Percentiles rank a stretch among this genome's conserved stretches.
Evolutionary conservation across 2,888 invertebrate species (phyloP).

Genomic region (Isoperla grammatica): DNA sequence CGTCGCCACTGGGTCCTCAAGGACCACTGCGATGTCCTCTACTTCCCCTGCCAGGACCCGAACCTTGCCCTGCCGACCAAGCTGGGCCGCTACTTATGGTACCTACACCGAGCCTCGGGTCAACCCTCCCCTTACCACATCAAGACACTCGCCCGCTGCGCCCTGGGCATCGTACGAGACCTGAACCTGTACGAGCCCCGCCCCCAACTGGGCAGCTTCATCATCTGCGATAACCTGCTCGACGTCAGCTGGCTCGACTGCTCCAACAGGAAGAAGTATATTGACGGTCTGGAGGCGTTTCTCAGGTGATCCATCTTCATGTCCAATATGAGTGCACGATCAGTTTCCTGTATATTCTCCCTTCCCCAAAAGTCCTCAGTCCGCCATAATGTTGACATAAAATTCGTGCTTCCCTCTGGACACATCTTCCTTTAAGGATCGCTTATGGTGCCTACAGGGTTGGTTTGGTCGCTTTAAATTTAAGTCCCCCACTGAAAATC

Average conservation of each 20-base stretch:
- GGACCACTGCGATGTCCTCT: conserved; percentile 3
- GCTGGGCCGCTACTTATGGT: conserved; percentile 7
- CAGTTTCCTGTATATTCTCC: too few relatives aligned
- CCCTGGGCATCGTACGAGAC: background rate
- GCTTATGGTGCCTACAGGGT: too few relatives aligned
- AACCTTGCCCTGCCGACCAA: background rate
- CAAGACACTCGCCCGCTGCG: background rate
- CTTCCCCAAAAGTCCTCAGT: too few relatives aligned
- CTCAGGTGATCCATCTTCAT: conserved; percentile 13
- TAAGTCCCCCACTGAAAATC: too few relatives aligned
- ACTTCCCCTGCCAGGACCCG: conserved; percentile 16
- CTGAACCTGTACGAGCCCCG: background rate
- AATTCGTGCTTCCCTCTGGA: too few relatives aligned
- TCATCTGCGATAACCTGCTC: conserved; percentile 16
- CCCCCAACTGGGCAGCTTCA: background rate
- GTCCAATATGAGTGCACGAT: too few relatives aligned
- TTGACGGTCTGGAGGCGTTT: background rate
- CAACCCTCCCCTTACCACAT: background rate
- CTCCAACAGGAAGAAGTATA: conserved; percentile 1
- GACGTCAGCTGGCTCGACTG: conserved; percentile 6
- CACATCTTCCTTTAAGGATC: too few relatives aligned
- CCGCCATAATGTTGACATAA: too few relatives aligned
- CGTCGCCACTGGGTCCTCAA: conserved; percentile 17
- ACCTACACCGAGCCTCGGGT: background rate
- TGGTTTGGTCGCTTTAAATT: too few relatives aligned